Conservation (phyloP, 2,797 vertebrate genomes). For the Myotis myotis region DNA sequence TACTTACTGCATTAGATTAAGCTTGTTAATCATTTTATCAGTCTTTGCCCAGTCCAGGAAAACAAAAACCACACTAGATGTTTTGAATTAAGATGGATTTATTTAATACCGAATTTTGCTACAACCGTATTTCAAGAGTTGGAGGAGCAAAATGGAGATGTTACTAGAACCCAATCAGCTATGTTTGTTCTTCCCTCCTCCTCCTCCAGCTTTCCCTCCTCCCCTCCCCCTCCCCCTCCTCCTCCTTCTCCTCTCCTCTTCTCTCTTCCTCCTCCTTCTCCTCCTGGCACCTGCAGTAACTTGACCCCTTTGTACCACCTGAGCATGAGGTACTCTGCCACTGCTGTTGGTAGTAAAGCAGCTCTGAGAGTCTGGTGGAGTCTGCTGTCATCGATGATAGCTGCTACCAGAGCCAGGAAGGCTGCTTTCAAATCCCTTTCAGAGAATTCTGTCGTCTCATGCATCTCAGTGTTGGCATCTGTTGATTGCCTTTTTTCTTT, state of each 20-base stretch:
- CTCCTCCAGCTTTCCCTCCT: accelerated
- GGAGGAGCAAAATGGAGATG: not conserved
- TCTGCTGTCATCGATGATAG: not conserved
- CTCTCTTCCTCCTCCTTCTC: no score
- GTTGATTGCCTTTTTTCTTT: not conserved
- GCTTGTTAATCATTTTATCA: not conserved
- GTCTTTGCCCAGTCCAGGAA: not conserved
- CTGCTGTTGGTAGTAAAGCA: not conserved
- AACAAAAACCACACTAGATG: not conserved
- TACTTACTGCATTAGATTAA: not conserved
- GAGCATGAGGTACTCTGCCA: no score
- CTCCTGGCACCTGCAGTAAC: not conserved
- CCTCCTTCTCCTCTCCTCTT: no score
- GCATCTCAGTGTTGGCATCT: not conserved
- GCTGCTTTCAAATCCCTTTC: not conserved
- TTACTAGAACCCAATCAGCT: not conserved
- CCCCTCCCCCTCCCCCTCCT: no score
- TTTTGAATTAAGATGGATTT: not conserved
- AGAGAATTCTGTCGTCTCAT: not conserved
- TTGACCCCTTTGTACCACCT: not conserved
- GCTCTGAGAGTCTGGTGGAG: not conserved
- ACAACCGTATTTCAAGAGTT: not conserved
- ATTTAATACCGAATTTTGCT: not conserved
- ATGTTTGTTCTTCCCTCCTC: not conserved
- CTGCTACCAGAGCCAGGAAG: not conserved